Percentiles rank a stretch among this genome's conserved stretches.
Conservation (phyloP, 2,113 vertebrate genomes). For the Parotia lawesii region DNA sequence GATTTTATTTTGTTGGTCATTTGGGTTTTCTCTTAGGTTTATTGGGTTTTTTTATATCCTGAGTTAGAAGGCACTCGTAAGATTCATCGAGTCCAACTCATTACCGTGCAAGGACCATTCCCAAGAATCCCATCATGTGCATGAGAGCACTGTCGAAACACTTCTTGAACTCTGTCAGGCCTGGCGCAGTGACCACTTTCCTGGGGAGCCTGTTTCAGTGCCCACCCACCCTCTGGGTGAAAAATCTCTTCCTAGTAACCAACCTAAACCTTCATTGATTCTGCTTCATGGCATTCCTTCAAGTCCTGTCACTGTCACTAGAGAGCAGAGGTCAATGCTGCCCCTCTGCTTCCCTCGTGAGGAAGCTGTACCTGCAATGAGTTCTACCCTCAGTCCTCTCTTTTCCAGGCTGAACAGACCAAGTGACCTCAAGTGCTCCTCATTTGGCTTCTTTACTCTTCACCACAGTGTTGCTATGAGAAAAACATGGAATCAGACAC, state of each 20-base stretch:
- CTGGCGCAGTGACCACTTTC: neutral
- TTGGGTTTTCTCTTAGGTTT: neutral
- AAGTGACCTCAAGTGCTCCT: neutral
- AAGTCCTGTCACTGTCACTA: neutral
- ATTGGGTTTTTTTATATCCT: rapidly evolving
- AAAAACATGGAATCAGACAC: neutral
- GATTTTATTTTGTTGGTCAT: neutral
- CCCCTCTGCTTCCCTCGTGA: neutral
- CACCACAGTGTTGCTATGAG: neutral
- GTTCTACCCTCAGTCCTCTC: neutral
- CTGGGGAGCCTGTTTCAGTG: neutral
- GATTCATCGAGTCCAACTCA: rapidly evolving
- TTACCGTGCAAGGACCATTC: neutral
- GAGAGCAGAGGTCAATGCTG: neutral
- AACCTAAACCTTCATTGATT: neutral
- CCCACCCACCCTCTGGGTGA: neutral
- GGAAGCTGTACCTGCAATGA: neutral
- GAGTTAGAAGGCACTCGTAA: neutral
- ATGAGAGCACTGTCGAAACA: neutral
- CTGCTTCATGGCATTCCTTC: neutral
- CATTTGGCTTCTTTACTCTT: neutral
- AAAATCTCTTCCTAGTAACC: neutral
- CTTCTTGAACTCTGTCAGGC: neutral
- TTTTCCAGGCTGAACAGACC: neutral
- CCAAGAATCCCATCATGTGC: neutral